Base-by-base conservation (phyloP, 2,797 vertebrate genomes). In the Choloepus didactylus region DNA sequence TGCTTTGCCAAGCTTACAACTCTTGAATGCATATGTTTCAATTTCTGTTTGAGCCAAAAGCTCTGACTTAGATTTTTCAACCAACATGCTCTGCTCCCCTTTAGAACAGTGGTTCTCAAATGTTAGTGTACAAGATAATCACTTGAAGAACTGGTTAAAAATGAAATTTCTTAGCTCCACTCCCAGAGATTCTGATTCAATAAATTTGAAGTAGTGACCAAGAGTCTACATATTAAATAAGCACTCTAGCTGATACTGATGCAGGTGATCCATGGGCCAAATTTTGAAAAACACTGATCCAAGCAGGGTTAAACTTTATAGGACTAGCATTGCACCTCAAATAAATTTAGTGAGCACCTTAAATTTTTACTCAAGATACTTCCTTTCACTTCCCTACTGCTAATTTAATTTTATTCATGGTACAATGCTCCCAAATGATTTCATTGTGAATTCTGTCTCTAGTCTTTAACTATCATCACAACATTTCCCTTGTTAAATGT, bases 351-450 rank as follows among this genome's bases (percentile, higher is more conserved):
- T 41, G 41, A 41, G 41, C 12, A 89, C 10, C 27, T 54, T 80
- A 60, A 87, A 75, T 85, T 97, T 97, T 95, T 95, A 23, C 38
- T 95, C 1, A 89, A 66, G 27, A 29, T 25, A 25, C 72, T 96
- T 96, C 21, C 23, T 23, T 64, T 64, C 85, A 54, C 31, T 80
- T 60, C 29, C 29, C 54, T 66, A 18, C 6, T 12, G 9, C 35
- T 96, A 54, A 93, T 96, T 96, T 92, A 90, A 0, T 85, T 92
- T 82, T 88, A 81, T 31, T 95, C 51, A 77, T 93, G 95, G 54
- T 67, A 79, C 0, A 0, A 83, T 51, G 67, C 49, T 96, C 4
- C 60, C 46, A 76, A 66, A 81, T 95, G 92, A 92, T 93, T 87
- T 97, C 77, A 69, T 64, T 77, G 35, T 94, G 92, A 92, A 94